A percentile compares a stretch with the other conserved stretches of the same genome.
Conservation (phyloP, 1,140 invertebrate species). For the Drosophila parabipectinata region DNA sequence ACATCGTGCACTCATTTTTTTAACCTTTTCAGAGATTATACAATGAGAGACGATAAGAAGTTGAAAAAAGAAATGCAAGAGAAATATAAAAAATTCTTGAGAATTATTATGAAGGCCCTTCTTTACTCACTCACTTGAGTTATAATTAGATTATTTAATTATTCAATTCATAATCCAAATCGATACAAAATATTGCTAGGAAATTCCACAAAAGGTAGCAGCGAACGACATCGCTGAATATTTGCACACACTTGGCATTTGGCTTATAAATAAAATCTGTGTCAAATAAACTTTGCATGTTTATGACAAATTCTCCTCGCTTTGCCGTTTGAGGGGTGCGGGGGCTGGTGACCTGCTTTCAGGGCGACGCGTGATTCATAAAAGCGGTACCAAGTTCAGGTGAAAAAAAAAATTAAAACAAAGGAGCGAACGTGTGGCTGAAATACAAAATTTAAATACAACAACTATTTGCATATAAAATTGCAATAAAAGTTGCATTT, state of each 20-base stretch:
- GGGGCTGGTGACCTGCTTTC: constrained; percentile 53
- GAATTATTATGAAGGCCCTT: not conserved
- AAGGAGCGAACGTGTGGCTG: not conserved
- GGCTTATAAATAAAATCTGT: constrained; percentile 52
- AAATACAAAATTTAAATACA: constrained; percentile 32
- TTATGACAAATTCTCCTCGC: constrained; percentile 58
- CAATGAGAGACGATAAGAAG: constrained; percentile 13
- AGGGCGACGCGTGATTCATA: constrained; percentile 63
- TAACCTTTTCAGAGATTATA: constrained; percentile 42
- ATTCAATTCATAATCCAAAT: not conserved
- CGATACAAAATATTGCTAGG: not conserved
- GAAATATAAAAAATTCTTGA: not conserved
- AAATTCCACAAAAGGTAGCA: not conserved
- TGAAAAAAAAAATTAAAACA: constrained; percentile 29
- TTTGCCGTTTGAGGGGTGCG: constrained; percentile 9
- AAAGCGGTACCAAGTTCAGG: constrained; percentile 76
- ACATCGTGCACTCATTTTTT: not conserved
- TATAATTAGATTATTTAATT: not conserved
- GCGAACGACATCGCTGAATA: constrained; percentile 2
- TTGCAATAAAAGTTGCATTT: constrained; percentile 58
- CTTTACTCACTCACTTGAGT: no score
- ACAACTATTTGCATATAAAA: constrained; percentile 55
- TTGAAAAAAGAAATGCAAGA: not conserved
- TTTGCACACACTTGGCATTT: constrained; percentile 13
- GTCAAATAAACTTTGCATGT: constrained; percentile 79